phyloP scores from a whole-genome alignment of 2,797 vertebrate genomes.

The Parauchenoglanis ngamensis region DNA sequence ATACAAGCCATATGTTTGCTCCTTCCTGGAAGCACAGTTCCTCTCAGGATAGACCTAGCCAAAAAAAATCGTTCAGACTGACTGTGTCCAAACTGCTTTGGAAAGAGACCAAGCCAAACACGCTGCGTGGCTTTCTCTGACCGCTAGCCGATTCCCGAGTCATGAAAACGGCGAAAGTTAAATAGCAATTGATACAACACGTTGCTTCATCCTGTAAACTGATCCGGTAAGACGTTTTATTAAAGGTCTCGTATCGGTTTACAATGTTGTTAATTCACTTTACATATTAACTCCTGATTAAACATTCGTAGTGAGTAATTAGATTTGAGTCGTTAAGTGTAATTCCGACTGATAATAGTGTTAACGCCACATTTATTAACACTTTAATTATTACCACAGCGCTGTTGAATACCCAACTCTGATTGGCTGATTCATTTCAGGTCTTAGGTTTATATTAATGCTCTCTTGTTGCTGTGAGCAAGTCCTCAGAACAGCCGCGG shows the following conservation, averaged over 20 bases:
- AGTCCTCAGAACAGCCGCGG: too few species aligned
- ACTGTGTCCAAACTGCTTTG: constrained; percentile 11
- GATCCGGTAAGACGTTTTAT: neutral
- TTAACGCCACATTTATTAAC: neutral
- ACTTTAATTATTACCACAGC: neutral
- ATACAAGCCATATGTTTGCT: constrained; percentile 10
- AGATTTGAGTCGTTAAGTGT: neutral
- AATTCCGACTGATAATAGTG: neutral
- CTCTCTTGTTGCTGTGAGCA: neutral
- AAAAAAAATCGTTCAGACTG: neutral
- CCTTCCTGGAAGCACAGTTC: constrained; percentile 24
- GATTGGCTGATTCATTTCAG: neutral
- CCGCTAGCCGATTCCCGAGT: neutral
- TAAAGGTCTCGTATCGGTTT: neutral
- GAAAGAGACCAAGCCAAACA: constrained; percentile 2
- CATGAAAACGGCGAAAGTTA: neutral
- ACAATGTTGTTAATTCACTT: neutral
- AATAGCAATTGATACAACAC: neutral
- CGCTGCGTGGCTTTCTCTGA: neutral
- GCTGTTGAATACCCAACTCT: neutral
- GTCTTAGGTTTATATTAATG: neutral
- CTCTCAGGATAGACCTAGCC: constrained; percentile 3
- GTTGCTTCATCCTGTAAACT: neutral
- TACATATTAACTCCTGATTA: neutral
- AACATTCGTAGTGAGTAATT: neutral